Evolutionary conservation across 2,888 invertebrate species (phyloP), one percentile per base, ranked within the genome.

Genomic region (Spodoptera littoralis): DNA sequence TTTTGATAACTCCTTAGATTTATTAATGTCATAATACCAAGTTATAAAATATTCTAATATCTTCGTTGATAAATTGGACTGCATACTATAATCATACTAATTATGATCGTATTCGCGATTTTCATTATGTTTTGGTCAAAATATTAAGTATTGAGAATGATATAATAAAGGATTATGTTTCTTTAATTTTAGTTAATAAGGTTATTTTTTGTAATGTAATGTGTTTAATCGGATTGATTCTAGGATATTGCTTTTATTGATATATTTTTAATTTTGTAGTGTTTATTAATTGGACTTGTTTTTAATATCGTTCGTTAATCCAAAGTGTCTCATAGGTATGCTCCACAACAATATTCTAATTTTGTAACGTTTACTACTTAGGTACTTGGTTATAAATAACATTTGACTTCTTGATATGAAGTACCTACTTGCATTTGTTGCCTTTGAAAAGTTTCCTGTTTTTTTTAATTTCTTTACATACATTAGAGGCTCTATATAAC

Each of bases 1-100:
- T 86, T 88, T 81, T 69, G 76, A 78, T 81, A 80, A 41, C 80
- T 77, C 67, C 57, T 66, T 64, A 59, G 66, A 67, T 70, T 70
- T 69, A 76, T 71, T 73, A 73, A 80, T 79, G 79, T 79, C 80
- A 80, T 76, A 75, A 80, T 77, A 68, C 57, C 52, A 67, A 62
- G 22, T 58, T 62, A 65, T 56, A 63, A 76, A 70, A 75, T 73
- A 73, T 76, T 67, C 22, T 54, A 65, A 65, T 60, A 55, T 42
- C 11, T 55, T 22, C 8, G 50, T 53, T 77, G 60, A 76, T 77
- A 73, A 64, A 76, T 73, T 64, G 51, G 55, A 27, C 43, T 77
- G 60, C 24, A 59, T 65, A 51, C 60, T 61, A 61, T 67, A 65
- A 63, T 69, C 59, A 62, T 62, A 70, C 56, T 75, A 60, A 65